Conservation (phyloP, 2,113 vertebrate species). For the Asarcornis scutulata region DNA sequence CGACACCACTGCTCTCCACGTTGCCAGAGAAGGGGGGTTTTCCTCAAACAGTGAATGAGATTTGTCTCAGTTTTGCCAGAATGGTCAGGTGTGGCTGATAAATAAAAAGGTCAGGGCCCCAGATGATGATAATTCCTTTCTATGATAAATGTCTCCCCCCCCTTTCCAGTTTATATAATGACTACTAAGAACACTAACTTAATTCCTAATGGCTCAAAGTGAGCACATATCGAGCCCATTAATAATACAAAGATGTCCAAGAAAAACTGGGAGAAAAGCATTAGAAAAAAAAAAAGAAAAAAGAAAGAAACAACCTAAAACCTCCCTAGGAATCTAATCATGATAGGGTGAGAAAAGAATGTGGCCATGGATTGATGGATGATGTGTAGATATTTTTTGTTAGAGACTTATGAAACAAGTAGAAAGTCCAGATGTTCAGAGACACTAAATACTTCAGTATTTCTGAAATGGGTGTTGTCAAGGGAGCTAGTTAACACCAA, state of each 20-base stretch:
- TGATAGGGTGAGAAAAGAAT: slow-evolving; percentile 68
- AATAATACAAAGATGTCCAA: slow-evolving; percentile 34
- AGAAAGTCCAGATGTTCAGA: slow-evolving; percentile 66
- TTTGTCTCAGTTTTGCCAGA: neutral
- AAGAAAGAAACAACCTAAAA: neutral
- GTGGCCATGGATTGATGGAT: slow-evolving; percentile 55
- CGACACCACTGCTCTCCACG: neutral
- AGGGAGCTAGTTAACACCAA: slow-evolving; percentile 51
- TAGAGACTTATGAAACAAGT: slow-evolving; percentile 60
- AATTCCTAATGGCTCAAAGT: slow-evolving; percentile 8
- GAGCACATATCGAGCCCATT: neutral
- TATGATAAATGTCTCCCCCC: neutral
- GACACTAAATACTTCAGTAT: slow-evolving; percentile 45
- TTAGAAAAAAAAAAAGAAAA: neutral
- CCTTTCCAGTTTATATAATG: neutral
- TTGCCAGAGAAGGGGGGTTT: neutral
- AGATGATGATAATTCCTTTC: neutral
- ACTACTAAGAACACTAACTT: neutral
- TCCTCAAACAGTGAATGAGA: neutral
- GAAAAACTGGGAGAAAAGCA: slow-evolving; percentile 42
- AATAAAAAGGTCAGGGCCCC: neutral
- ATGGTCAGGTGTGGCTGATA: neutral
- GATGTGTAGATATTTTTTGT: slow-evolving; percentile 61
- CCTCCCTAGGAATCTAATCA: slow-evolving; percentile 52
- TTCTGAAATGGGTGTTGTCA: slow-evolving; percentile 51